Evolutionary conservation across 1,140 invertebrate genomes (phyloP).

Genomic region (Cheumatopsyche charites): DNA sequence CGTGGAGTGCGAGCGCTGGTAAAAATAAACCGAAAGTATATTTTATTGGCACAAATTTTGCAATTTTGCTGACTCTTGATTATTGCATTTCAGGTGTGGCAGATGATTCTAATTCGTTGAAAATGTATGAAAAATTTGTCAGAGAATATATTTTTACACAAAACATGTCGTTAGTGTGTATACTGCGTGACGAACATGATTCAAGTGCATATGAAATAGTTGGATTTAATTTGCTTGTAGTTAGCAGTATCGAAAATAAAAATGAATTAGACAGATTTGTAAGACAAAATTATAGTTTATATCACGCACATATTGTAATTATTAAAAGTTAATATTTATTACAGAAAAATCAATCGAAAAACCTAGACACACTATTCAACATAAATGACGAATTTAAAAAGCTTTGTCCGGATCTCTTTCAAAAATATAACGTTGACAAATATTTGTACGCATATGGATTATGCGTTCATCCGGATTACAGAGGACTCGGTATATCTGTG

Average conservation of each 20-base stretch:
- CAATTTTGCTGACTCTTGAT: too few relatives aligned
- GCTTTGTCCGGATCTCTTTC: constrained; percentile 31
- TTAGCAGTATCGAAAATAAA: constrained; percentile 15
- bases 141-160: constrained; percentile 32
- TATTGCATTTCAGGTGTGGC: constrained; percentile 1
- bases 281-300: constrained; percentile 26
- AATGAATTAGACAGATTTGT: constrained; percentile 32
- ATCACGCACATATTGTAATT: background rate
- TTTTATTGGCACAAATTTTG: background rate
- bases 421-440: constrained; percentile 33
- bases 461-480: constrained; percentile 34
- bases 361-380: background rate
- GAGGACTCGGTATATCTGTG: constrained; percentile 36
- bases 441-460: constrained; percentile 37
- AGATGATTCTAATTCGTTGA: constrained; percentile 11
- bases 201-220: constrained; percentile 21
- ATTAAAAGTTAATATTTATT: background rate
- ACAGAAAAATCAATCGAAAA: too few relatives aligned
- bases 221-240: constrained; percentile 37
- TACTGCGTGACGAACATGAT: constrained; percentile 34
- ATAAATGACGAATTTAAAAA: constrained; percentile 30
- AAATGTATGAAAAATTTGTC: constrained; percentile 23
- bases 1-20: constrained; percentile 29
- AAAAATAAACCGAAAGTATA: background rate
- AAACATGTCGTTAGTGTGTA: constrained; percentile 31